Percentiles rank a stretch among this genome's conserved stretches.
Evolutionary conservation across 2,113 vertebrate species (phyloP).

Genomic region (Eleginops maclovinus): DNA sequence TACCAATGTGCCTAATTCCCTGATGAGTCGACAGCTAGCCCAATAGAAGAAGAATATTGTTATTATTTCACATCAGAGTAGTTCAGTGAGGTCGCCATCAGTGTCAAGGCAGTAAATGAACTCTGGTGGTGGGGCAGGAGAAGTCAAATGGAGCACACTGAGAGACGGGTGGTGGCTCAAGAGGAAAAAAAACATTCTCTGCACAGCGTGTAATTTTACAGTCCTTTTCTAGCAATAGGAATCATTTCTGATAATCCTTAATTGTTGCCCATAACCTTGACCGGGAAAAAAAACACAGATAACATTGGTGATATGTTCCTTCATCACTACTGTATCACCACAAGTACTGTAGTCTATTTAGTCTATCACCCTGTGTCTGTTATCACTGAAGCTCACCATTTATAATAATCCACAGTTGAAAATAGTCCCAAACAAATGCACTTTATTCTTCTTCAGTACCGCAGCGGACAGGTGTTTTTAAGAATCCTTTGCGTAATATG

Average conservation of each 20-base stretch:
- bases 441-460: neutral
- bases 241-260: conserved; percentile 3
- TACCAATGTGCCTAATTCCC: conserved; percentile 33
- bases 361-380: neutral
- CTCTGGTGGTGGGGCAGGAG: conserved; percentile 66
- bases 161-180: conserved; percentile 50
- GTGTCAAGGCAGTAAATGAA: conserved; percentile 60
- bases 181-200: neutral
- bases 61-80: conserved; percentile 48
- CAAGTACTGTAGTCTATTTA: neutral
- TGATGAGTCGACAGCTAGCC: conserved; percentile 35
- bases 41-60: conserved; percentile 3
- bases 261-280: neutral
- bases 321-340: neutral
- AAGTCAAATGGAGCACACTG: conserved; percentile 65
- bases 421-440: neutral
- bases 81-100: conserved; percentile 31
- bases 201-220: neutral
- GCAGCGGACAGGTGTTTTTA: neutral
- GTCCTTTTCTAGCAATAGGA: conserved; percentile 28
- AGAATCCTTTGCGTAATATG: too few species aligned
- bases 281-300: too few species aligned
- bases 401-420: neutral
- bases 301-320: neutral
- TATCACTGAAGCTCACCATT: neutral